Conservation (phyloP, 2,113 vertebrate genomes). For the Melospiza melodia region DNA sequence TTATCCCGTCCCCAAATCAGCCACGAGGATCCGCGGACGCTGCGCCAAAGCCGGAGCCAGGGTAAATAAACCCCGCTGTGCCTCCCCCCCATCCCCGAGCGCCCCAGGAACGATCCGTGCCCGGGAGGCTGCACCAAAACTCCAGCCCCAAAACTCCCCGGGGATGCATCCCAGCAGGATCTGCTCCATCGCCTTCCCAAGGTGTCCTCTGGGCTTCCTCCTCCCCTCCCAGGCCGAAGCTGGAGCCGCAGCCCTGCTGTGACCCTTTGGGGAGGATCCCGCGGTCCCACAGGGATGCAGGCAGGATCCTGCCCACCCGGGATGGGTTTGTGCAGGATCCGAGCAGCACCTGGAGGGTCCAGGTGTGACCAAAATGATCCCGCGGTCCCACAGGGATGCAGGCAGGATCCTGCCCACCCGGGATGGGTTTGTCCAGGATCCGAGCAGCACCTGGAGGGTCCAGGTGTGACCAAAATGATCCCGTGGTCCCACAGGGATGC, state of each 20-base stretch:
- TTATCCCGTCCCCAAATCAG: rapidly evolving
- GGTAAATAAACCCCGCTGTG: background rate
- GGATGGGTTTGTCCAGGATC: background rate
- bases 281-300: background rate
- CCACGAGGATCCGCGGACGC: rapidly evolving
- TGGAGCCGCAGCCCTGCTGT: rapidly evolving
- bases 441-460: background rate
- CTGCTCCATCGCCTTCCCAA: background rate
- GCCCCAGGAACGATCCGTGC: rapidly evolving
- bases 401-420: background rate
- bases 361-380: rapidly evolving
- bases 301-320: background rate
- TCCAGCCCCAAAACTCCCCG: too few relatives aligned
- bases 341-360: rapidly evolving
- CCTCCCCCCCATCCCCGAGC: background rate
- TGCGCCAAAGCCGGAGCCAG: background rate
- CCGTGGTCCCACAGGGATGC: background rate
- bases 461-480: background rate
- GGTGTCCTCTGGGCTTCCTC: background rate
- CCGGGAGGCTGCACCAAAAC: background rate
- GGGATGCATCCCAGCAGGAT: background rate
- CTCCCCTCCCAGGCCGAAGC: background rate
- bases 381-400: background rate
- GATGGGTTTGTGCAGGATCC: rapidly evolving
- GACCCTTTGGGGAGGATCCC: background rate